Evolutionary conservation across 2,888 invertebrate species (phyloP).

Genomic region (Sisyra nigra): DNA sequence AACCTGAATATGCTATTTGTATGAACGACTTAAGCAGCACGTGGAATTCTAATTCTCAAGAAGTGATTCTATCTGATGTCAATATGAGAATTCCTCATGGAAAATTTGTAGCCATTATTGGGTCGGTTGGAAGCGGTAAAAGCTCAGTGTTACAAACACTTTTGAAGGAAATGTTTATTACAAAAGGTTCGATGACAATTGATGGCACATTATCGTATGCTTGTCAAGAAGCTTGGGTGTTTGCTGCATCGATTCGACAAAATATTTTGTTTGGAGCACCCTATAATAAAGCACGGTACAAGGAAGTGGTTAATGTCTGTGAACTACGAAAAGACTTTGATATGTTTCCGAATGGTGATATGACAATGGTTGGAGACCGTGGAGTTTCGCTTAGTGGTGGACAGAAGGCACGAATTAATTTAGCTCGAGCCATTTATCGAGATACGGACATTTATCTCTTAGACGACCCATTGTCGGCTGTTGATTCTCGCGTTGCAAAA

Average conservation of each 20-base stretch:
- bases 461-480: conserved; percentile 7
- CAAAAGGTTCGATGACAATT: conserved; percentile 42
- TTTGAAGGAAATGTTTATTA: conserved; percentile 39
- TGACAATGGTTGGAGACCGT: conserved; percentile 39
- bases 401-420: conserved; percentile 21
- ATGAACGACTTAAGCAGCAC: conserved; percentile 22
- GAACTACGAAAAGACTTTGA: conserved; percentile 32
- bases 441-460: conserved; percentile 7
- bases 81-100: conserved; percentile 19
- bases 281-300: conserved; percentile 41
- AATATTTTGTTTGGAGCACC: conserved; percentile 73
- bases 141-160: conserved; percentile 51
- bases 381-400: conserved; percentile 26
- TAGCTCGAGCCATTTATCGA: conserved; percentile 7
- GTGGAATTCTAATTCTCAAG: conserved; percentile 21
- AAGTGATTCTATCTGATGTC: conserved; percentile 21
- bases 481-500: conserved; percentile 2
- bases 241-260: conserved; percentile 58
- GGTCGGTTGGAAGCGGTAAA: conserved; percentile 43
- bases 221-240: conserved; percentile 76
- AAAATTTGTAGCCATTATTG: conserved; percentile 34
- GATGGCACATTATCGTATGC: conserved; percentile 55
- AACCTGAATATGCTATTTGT: conserved; percentile 3
- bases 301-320: conserved; percentile 27
- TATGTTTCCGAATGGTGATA: conserved; percentile 35